phyloP scores from a whole-genome alignment of 2,797 vertebrate genomes.

The Typhlichthys subterraneus region DNA sequence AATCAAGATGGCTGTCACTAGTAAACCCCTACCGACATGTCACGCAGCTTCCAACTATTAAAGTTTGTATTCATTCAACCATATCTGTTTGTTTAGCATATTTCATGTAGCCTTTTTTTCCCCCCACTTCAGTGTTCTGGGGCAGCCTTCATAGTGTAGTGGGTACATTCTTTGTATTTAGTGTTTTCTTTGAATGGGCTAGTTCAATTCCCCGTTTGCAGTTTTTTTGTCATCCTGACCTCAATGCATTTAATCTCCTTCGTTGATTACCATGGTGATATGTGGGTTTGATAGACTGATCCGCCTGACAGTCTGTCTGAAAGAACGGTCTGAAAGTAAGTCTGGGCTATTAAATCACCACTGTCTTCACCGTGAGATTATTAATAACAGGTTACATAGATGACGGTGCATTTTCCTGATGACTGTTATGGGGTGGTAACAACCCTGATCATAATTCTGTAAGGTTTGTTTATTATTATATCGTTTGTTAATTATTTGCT shows the following conservation, averaged over 20 bases:
- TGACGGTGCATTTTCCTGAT: constrained; percentile 48
- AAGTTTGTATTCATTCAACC: constrained; percentile 59
- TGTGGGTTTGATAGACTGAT: constrained; percentile 53
- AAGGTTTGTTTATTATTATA: constrained; percentile 11
- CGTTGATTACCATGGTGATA: constrained; percentile 58
- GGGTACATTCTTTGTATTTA: constrained; percentile 21
- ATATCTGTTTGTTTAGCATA: constrained; percentile 58
- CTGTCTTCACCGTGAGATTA: constrained; percentile 53
- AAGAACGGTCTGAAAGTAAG: constrained; percentile 1
- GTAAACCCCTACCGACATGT: constrained; percentile 44
- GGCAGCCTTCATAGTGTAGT: constrained; percentile 27
- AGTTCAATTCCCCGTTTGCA: constrained; percentile 14
- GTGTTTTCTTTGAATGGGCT: constrained; percentile 13
- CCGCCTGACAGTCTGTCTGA: constrained; percentile 53
- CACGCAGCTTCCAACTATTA: constrained; percentile 43
- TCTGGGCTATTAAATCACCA: constrained; percentile 56
- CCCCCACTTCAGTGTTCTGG: constrained; percentile 18
- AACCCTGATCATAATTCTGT: constrained; percentile 50
- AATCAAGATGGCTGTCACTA: constrained; percentile 55
- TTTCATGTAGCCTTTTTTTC: constrained; percentile 37
- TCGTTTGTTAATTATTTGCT: background rate
- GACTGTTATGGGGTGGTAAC: constrained; percentile 23
- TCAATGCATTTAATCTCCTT: constrained; percentile 14
- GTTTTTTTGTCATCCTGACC: constrained; percentile 18
- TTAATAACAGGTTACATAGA: constrained; percentile 56